A percentile compares a stretch with the other conserved stretches of the same genome.
phyloP scores from a whole-genome alignment of 30 jellyfish, hydroid and myxozoan genomes.

The Turritopsis rubra region DNA sequence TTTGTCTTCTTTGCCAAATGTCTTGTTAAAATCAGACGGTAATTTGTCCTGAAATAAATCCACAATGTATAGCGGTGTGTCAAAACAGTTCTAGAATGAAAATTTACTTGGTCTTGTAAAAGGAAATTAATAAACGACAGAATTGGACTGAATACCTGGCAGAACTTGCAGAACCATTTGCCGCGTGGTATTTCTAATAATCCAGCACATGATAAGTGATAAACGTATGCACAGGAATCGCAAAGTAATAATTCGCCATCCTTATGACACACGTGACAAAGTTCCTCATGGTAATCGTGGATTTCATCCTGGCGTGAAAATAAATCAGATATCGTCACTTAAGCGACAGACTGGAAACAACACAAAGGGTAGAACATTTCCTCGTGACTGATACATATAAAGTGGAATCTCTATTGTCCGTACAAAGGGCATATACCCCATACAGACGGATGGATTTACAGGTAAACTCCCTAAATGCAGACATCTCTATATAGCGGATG shows the following conservation, averaged over 20 bases:
- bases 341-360: not conserved
- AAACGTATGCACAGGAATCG: conserved; percentile 1
- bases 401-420: too few relatives aligned
- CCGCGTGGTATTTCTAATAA: not conserved
- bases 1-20: too few relatives aligned
- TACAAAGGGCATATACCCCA: too few relatives aligned
- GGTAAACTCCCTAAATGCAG: too few relatives aligned
- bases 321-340: not conserved
- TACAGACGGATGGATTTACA: too few relatives aligned
- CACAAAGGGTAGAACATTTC: too few relatives aligned
- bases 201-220: conserved; percentile 1
- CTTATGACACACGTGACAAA: conserved; percentile 1
- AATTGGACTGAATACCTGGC: too few relatives aligned
- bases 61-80: too few relatives aligned
- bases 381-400: too few relatives aligned
- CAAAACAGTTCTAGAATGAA: not conserved
- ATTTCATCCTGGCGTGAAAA: not conserved
- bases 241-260: conserved; percentile 15
- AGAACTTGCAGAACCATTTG: conserved; percentile 7
- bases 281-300: not conserved
- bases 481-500: too few relatives aligned
- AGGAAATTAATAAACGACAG: not conserved
- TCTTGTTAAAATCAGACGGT: too few relatives aligned
- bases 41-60: not conserved
- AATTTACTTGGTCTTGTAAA: not conserved